A percentile compares a stretch with the other conserved stretches of the same genome.
Conservation (phyloP, 2,797 vertebrate species). For the Syngnathus rostellatus region DNA sequence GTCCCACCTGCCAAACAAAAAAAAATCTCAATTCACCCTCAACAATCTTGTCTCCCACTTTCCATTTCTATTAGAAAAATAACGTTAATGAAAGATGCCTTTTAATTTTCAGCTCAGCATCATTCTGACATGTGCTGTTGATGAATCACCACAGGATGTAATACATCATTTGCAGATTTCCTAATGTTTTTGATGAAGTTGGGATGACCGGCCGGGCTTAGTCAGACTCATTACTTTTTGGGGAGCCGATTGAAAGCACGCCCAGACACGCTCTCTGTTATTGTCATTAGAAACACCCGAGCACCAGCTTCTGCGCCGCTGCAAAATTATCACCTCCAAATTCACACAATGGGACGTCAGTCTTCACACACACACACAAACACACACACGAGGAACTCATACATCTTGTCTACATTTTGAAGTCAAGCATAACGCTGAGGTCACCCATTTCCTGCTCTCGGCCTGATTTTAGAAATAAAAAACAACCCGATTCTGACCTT, state of each 20-base stretch:
- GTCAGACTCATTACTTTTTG: slow-evolving; percentile 49
- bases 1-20: slow-evolving; percentile 11
- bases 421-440: slow-evolving; percentile 12
- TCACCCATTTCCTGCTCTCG: slow-evolving; percentile 5
- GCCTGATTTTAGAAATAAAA: not conserved
- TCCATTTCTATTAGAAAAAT: slow-evolving; percentile 44
- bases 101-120: slow-evolving; percentile 68
- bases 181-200: slow-evolving; percentile 54
- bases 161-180: slow-evolving; percentile 67
- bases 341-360: slow-evolving; percentile 26
- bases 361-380: slow-evolving; percentile 21
- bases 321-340: slow-evolving; percentile 67
- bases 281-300: slow-evolving; percentile 50
- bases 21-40: slow-evolving; percentile 11
- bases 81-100: slow-evolving; percentile 46
- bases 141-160: slow-evolving; percentile 63
- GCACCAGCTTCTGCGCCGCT: slow-evolving; percentile 46
- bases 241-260: slow-evolving; percentile 63
- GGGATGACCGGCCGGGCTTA: slow-evolving; percentile 46
- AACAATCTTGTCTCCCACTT: slow-evolving; percentile 26
- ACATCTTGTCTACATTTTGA: slow-evolving; percentile 14
- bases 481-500: not conserved
- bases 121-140: slow-evolving; percentile 62
- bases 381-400: slow-evolving; percentile 17
- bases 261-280: slow-evolving; percentile 58